Percentiles rank a stretch among this genome's conserved stretches.
These are phyloP conservation scores for Hesperia comma DNA, from an alignment of 2,888 invertebrate species.

Conservation along the genomic window DNA sequence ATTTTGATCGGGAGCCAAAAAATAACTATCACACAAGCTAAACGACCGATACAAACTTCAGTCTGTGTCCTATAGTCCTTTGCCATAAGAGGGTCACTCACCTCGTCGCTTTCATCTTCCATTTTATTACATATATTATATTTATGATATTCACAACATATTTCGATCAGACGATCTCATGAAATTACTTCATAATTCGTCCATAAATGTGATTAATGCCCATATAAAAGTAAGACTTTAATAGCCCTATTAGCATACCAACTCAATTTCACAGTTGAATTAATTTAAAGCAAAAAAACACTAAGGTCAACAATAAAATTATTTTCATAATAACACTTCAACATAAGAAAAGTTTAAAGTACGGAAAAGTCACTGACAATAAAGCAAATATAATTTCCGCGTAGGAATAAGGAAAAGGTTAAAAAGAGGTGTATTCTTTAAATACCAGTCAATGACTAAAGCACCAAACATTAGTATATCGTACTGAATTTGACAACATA, in stretches of 20 bases:
- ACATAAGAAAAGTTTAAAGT: background rate
- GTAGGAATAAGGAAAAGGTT: too few species aligned
- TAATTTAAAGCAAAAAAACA: background rate
- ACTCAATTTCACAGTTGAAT: slow-evolving; percentile 1
- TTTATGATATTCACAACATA: background rate
- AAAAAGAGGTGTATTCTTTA: background rate
- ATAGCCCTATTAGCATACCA: background rate
- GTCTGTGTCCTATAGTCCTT: slow-evolving; percentile 4
- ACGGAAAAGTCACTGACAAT: background rate
- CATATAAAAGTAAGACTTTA: background rate
- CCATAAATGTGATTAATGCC: background rate
- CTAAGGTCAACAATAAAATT: background rate
- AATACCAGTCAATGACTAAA: background rate
- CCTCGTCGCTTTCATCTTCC: slow-evolving; percentile 28
- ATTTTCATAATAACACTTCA: background rate
- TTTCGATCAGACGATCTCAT: background rate
- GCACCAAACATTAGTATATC: slow-evolving; percentile 4
- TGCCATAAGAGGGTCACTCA: slow-evolving; percentile 25
- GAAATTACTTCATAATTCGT: background rate
- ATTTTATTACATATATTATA: slow-evolving; percentile 14
- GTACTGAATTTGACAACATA: slow-evolving; percentile 25
- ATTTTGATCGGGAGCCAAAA: slow-evolving; percentile 20
- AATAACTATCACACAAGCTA: background rate
- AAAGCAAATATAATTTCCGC: too few species aligned
- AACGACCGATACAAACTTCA: slow-evolving; percentile 1